Conservation (phyloP, 2,113 vertebrate species). For the Dinomys branickii region DNA sequence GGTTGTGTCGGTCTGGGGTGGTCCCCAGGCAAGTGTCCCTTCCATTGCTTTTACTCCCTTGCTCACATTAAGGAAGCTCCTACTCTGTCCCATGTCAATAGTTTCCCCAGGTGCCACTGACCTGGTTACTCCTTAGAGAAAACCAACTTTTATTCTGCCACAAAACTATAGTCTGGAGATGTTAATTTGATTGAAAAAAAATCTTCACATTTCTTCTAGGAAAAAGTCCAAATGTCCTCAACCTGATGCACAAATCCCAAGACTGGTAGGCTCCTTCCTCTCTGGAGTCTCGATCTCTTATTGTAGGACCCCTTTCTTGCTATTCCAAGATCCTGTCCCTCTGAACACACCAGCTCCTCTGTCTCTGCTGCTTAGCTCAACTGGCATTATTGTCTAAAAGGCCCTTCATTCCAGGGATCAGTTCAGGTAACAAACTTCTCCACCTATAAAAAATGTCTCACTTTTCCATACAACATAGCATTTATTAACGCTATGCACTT, state of each 20-base stretch:
- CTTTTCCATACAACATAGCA: not conserved
- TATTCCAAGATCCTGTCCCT: fast-evolving
- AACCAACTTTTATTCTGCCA: not conserved
- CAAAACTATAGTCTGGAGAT: not conserved
- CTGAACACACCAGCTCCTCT: not conserved
- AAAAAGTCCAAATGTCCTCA: not conserved
- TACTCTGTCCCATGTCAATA: fast-evolving
- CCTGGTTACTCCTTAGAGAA: not conserved
- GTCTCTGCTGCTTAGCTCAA: too few relatives aligned
- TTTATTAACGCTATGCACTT: not conserved
- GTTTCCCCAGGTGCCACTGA: not conserved
- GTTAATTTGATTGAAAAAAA: not conserved
- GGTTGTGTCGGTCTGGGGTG: not conserved
- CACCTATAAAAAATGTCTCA: not conserved
- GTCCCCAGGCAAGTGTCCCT: not conserved
- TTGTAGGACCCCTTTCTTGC: fast-evolving
- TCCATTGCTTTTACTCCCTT: not conserved
- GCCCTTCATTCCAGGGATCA: not conserved
- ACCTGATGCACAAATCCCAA: too few relatives aligned
- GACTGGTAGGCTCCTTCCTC: not conserved
- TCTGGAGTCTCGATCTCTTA: too few relatives aligned
- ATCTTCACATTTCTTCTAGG: not conserved
- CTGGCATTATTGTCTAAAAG: not conserved
- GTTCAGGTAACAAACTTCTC: not conserved
- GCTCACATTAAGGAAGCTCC: not conserved